Conservation (phyloP, 2,888 invertebrate species). For the Galerucella calmariensis region DNA sequence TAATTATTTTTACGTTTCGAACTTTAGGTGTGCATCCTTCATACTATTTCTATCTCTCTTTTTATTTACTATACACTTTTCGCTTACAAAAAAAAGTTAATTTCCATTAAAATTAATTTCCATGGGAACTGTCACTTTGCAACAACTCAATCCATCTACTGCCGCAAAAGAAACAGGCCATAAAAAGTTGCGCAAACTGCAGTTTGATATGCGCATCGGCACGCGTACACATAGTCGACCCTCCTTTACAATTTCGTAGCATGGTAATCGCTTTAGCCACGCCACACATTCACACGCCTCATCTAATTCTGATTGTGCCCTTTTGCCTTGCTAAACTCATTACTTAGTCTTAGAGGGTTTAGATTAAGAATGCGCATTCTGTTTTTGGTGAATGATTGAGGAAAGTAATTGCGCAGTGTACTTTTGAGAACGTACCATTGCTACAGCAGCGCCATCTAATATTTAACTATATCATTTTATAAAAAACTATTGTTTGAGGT, state of each 20-base stretch:
- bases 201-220: slow-evolving; percentile 60
- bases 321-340: slow-evolving; percentile 33
- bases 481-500: too few species aligned
- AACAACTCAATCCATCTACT: slow-evolving; percentile 34
- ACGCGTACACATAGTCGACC: slow-evolving; percentile 49
- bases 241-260: slow-evolving; percentile 55
- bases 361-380: slow-evolving; percentile 2
- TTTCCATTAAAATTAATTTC: slow-evolving; percentile 12
- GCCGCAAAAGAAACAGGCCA: slow-evolving; percentile 7
- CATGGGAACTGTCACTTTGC: slow-evolving; percentile 15
- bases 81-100: neutral
- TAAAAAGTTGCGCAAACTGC: slow-evolving; percentile 50
- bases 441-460: too few species aligned
- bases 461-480: too few species aligned
- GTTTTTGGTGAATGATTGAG: neutral
- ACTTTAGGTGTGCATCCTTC: too few species aligned
- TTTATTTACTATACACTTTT: neutral
- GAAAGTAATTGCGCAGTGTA: neutral
- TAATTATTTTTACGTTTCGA: too few species aligned
- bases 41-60: too few species aligned
- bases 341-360: slow-evolving; percentile 31
- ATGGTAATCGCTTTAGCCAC: slow-evolving; percentile 62
- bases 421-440: neutral
- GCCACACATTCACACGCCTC: slow-evolving; percentile 64
- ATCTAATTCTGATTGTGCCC: slow-evolving; percentile 52